phyloP scores from a whole-genome alignment of 2,113 vertebrate genomes.

The Hyla sarda region DNA sequence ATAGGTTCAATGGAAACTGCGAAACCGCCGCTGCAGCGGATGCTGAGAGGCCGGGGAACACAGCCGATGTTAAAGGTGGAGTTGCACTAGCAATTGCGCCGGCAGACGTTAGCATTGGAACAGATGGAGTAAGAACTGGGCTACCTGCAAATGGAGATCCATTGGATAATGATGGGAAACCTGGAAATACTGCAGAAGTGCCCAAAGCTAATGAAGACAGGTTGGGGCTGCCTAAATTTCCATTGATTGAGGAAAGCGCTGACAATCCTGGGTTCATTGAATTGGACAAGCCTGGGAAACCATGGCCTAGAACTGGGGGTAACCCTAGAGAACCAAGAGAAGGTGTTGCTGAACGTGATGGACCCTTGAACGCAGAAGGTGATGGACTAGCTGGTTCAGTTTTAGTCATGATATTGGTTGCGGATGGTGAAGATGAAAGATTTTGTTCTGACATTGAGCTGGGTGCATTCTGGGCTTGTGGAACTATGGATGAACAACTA shows the following conservation, averaged over 20 bases:
- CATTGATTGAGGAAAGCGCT: conserved; percentile 70
- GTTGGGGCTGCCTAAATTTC: conserved; percentile 69
- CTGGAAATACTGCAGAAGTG: conserved; percentile 78
- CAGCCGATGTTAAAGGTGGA: conserved; percentile 65
- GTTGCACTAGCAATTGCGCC: conserved; percentile 67
- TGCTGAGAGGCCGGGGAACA: conserved; percentile 75
- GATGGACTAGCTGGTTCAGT: conserved; percentile 84
- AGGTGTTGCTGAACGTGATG: conserved; percentile 80
- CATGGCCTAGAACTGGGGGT: conserved; percentile 75
- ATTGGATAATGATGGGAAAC: conserved; percentile 79
- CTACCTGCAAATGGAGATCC: conserved; percentile 74
- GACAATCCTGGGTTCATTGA: conserved; percentile 73
- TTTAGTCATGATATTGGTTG: conserved; percentile 72
- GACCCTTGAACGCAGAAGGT: conserved; percentile 90
- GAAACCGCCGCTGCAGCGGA: conserved; percentile 69
- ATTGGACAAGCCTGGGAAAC: conserved; percentile 80
- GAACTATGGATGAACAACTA: conserved; percentile 68
- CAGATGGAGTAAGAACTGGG: conserved; percentile 72
- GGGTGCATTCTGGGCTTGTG: conserved; percentile 70
- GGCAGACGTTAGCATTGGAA: conserved; percentile 70
- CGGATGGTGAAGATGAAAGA: conserved; percentile 66
- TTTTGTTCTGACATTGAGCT: conserved; percentile 74
- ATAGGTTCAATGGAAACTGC: conserved; percentile 86
- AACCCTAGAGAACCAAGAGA: conserved; percentile 79
- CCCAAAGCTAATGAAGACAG: conserved; percentile 72